Base-by-base conservation (phyloP, 2,888 invertebrate genomes). In the Leucozona laternaria region DNA sequence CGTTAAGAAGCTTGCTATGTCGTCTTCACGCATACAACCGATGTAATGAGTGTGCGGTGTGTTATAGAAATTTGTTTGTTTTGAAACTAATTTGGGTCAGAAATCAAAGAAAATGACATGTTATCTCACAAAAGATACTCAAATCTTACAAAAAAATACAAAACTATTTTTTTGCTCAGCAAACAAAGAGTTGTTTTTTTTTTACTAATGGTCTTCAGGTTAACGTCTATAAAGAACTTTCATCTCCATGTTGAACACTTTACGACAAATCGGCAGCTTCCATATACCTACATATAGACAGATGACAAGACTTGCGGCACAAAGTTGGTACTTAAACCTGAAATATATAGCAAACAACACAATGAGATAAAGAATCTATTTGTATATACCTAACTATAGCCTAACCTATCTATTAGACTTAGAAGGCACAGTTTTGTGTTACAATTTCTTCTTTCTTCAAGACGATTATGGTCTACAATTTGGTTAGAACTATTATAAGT, bases 71-170 rank as follows among this genome's bases (percentile, higher is more conserved):
- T 40, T 28, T 73, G 53, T 68, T 72, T 68, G 73, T 34, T 66
- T 62, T 72, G 43, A 57, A 34, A 3, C 1, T 25, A 22, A 79
- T 86, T 71, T 79, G 75, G 86, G 86, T 82, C 82, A 82, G 43
- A 73, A 78, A 81, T 81, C 43, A 76, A 80, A 76, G 71, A 64
- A 40, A 79, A 71, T 48, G 75, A 79, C 64, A 57, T 64, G 80
- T 68, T 72, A 73, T 80, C 85, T 72, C 11, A 71, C 62, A 66
- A 75, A 57, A 62, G 64, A 66, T 58, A 76, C 57, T 48, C 28
- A 64, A 40, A 20, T 66, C 64, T 55, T 22, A 45, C 55, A 62
- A 70, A 71, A 55, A 53, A 37, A 70, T 28, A n/a, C 34, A 31
- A 40, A 45, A 40, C 13, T 8, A 31, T 15, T 55, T 62, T 75